Percentiles rank a stretch among this genome's conserved stretches.
These are phyloP conservation scores for Caenorhabditis macrosperma DNA, from an alignment of 2,888 invertebrate species.

Conservation along the genomic window DNA sequence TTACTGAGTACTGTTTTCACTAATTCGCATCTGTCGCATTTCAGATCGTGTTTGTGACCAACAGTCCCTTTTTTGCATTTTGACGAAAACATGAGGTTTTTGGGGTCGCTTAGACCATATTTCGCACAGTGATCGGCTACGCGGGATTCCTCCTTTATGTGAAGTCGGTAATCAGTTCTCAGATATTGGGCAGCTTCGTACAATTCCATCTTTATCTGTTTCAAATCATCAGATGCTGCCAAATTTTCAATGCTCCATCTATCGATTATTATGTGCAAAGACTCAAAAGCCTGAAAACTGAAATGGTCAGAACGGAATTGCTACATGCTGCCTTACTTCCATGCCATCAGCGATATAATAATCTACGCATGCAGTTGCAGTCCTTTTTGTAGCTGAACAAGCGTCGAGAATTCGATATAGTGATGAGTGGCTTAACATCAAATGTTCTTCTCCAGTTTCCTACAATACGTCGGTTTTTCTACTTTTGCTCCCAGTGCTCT, in stretches of 20 bases:
- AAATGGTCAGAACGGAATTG: background rate
- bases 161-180: constrained; percentile 24
- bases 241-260: background rate
- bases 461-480: background rate
- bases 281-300: background rate
- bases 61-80: background rate
- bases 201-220: background rate
- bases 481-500: no score
- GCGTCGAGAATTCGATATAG: background rate
- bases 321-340: background rate
- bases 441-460: background rate
- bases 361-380: constrained; percentile 2
- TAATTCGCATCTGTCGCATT: constrained; percentile 35
- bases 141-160: constrained; percentile 15
- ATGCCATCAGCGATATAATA: constrained; percentile 4
- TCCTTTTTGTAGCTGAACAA: background rate
- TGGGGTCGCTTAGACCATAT: constrained; percentile 27
- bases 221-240: background rate
- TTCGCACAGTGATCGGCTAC: constrained; percentile 39
- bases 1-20: background rate
- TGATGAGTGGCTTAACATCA: background rate
- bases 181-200: constrained; percentile 30
- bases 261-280: background rate
- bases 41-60: constrained; percentile 24
- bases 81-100: background rate